phyloP scores from a whole-genome alignment of 2,888 invertebrate genomes.

The Macrosiphum euphorbiae region DNA sequence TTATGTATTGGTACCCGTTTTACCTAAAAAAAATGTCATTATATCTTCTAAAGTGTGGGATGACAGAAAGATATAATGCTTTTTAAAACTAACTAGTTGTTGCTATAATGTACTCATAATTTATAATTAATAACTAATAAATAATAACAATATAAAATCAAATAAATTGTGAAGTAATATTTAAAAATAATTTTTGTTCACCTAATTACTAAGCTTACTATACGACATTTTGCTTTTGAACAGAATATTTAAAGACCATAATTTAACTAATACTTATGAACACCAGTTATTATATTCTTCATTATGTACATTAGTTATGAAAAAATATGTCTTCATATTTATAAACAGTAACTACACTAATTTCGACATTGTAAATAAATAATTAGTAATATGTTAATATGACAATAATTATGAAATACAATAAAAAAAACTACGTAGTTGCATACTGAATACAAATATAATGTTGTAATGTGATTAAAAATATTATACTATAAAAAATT shows the following conservation, averaged over 20 bases:
- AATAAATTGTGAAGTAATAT: background rate
- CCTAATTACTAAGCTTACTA: background rate
- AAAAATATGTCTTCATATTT: background rate
- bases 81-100: background rate
- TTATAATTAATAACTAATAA: background rate
- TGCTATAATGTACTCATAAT: background rate
- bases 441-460: background rate
- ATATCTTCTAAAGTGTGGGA: background rate
- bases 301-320: background rate
- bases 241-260: background rate
- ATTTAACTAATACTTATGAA: background rate
- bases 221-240: background rate
- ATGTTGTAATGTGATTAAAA: background rate
- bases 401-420: background rate
- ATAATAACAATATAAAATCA: background rate
- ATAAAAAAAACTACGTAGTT: background rate
- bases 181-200: background rate
- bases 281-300: background rate
- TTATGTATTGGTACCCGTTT: background rate
- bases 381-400: background rate
- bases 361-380: background rate
- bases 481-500: background rate
- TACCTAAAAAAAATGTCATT: too few relatives aligned
- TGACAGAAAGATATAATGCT: background rate
- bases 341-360: background rate